A percentile compares a stretch with the other conserved stretches of the same genome.
These are phyloP conservation scores for Drosophila azteca DNA, from an alignment of 1,140 invertebrate genomes.

Conservation along the genomic window DNA sequence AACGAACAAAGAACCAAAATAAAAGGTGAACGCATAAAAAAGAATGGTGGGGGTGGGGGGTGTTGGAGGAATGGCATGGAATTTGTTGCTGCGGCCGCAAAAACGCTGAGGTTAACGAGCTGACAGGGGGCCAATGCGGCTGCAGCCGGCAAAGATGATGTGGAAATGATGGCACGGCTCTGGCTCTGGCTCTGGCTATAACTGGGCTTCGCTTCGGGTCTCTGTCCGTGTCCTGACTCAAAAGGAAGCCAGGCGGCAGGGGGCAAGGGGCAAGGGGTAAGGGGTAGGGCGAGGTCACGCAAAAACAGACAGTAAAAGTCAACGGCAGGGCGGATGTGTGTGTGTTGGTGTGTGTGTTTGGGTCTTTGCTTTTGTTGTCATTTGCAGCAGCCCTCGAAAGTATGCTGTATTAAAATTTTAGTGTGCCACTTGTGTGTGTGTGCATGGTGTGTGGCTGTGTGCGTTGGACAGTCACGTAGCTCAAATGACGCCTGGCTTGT, in stretches of 20 bases:
- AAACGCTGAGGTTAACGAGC: constrained; percentile 37
- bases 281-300: constrained; percentile 75
- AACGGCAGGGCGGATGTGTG: constrained; percentile 22
- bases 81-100: constrained; percentile 66
- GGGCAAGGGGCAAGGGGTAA: background rate
- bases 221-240: too few species aligned
- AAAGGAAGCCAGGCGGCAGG: background rate
- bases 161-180: background rate
- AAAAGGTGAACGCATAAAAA: constrained; percentile 75
- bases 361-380: constrained; percentile 61
- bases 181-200: too few species aligned
- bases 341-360: too few species aligned
- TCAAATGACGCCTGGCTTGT: constrained; percentile 28
- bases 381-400: constrained; percentile 71
- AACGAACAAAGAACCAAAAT: constrained; percentile 58
- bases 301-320: constrained; percentile 72
- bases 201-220: too few species aligned
- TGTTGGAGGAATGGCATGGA: background rate
- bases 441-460: constrained; percentile 27
- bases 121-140: background rate
- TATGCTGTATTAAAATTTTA: constrained; percentile 82
- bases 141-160: constrained; percentile 21
- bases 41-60: too few species aligned
- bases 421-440: constrained; percentile 73
- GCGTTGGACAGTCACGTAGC: constrained; percentile 50